These are phyloP conservation scores for Solen grandis DNA, from an alignment of 1,140 invertebrate genomes.

Conservation along the genomic window DNA sequence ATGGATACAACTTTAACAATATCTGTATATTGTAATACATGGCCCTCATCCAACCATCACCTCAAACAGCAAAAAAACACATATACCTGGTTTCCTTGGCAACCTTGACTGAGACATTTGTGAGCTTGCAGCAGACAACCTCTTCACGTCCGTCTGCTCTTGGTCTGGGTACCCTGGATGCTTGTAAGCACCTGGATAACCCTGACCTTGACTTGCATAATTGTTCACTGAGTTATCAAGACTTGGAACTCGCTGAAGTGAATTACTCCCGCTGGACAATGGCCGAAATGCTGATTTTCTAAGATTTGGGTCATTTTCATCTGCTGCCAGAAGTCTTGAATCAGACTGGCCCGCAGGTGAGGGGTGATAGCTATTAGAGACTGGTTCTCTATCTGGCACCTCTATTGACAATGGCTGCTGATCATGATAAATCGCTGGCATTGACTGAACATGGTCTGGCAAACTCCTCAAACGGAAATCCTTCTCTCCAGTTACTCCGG, in stretches of 20 bases:
- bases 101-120: constrained; percentile 26
- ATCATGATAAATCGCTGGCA: constrained; percentile 50
- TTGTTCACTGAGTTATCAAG: not conserved
- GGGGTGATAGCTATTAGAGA: not conserved
- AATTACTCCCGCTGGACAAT: constrained; percentile 18
- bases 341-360: not conserved
- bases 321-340: not conserved
- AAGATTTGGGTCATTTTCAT: constrained; percentile 3
- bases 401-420: constrained; percentile 40
- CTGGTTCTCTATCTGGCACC: constrained; percentile 8
- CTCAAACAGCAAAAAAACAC: no score
- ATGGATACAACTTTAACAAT: no score
- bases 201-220: not conserved
- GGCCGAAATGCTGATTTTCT: constrained; percentile 48
- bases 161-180: constrained; percentile 13
- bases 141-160: constrained; percentile 27
- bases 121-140: constrained; percentile 30
- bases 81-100: constrained; percentile 43
- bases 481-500: constrained; percentile 47
- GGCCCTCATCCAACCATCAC: no score
- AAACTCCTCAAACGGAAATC: constrained; percentile 47
- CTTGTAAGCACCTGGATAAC: constrained; percentile 17
- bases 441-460: constrained; percentile 50
- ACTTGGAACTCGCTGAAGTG: constrained; percentile 42
- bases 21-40: no score